A percentile compares a stretch with the other conserved stretches of the same genome.
These are phyloP conservation scores for Catharus minimus DNA, from an alignment of 2,113 vertebrate genomes.

Conservation along the genomic window DNA sequence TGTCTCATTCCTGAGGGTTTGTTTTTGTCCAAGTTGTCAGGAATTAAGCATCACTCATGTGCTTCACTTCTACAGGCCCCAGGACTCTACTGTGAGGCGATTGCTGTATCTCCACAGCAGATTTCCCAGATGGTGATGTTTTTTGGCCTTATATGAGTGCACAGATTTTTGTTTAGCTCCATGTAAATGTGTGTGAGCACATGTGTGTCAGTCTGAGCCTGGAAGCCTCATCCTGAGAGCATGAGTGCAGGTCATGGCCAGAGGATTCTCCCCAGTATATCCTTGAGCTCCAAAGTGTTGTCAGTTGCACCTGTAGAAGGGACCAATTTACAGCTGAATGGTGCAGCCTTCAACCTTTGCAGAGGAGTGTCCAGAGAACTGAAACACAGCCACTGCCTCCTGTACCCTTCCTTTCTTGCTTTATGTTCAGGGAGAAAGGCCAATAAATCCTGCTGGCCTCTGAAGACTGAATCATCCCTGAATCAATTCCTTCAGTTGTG, in stretches of 20 bases:
- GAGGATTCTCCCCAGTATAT: neutral
- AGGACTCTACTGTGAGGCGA: fast-evolving
- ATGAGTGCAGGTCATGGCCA: neutral
- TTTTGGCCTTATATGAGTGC: neutral
- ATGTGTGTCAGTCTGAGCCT: fast-evolving
- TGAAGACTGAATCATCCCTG: no score
- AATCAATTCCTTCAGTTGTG: neutral
- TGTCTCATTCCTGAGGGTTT: neutral
- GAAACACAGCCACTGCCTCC: neutral
- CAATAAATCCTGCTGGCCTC: neutral
- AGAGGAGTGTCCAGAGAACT: neutral
- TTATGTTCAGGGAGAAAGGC: neutral
- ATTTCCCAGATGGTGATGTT: neutral
- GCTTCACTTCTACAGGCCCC: no score
- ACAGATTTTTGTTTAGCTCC: neutral
- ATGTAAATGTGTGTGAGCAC: neutral
- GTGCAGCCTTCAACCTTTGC: neutral
- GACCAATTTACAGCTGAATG: neutral
- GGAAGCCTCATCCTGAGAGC: no score
- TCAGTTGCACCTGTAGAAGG: no score
- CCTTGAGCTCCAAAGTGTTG: neutral
- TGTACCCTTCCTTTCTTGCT: neutral
- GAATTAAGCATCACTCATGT: neutral
- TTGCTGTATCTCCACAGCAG: neutral
- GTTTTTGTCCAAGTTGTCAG: neutral